Evolutionary conservation across 2,888 invertebrate species (phyloP), one percentile per base, ranked within the genome.

Genomic region (Plebejus melissa): DNA sequence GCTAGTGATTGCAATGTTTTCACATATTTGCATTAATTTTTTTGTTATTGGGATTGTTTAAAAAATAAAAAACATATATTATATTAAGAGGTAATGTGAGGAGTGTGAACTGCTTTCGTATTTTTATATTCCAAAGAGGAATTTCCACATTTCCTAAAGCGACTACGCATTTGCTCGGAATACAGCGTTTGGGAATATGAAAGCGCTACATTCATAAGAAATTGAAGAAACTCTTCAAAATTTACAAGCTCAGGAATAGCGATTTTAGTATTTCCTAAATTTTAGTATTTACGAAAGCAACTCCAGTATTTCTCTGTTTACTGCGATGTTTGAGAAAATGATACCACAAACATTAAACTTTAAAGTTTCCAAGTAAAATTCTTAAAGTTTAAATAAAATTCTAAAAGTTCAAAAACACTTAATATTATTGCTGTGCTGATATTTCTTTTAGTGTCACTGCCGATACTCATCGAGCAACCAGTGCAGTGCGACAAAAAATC

Each of bases 1-100:
- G 80, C 82, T 81, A 85, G 81, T 82, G 81, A 74, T 71, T 77
- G 69, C 72, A 74, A 77, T 76, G 32, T 32, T 54, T 13, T 54
- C 6, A 32, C 13, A 54, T 28, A 32, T 22, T 22, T 50, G 16
- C 32, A 54, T 72, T 72, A 16, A 4, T 71, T 36, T 36, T 69
- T 69, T 69, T 69, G n/a, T 60, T 22, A 11, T 60, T 28, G 7
- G 6, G 7, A 60, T 11, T 11, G 11, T 4, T 60, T 28, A 6
- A 28, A 60, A 60, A 60, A 9, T 2, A 28, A 28, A 60, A 58
- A 57, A n/a, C 7, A 22, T 22, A 22, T 22, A 58, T 7, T 6
- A 22, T 22, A 22, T 22, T 58, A n/a, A n/a, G 2, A 58, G 22
- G 11, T 1, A 28, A 22, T 65, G 32, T 32, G 32, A 65, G 16